phyloP scores from a whole-genome alignment of 1,140 invertebrate species.

The Drosophila mauritiana region DNA sequence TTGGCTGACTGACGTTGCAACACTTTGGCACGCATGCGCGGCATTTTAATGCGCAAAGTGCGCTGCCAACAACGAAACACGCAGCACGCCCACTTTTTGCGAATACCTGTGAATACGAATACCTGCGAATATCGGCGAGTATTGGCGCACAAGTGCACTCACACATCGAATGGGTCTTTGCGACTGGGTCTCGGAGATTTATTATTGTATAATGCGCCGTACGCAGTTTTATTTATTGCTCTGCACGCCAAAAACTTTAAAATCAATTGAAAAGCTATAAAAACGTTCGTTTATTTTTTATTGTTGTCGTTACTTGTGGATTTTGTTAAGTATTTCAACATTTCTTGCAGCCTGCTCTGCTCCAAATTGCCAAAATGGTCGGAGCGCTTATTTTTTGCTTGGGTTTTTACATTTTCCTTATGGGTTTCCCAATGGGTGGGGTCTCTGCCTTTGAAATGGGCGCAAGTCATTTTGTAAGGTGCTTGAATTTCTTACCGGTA shows the following conservation, averaged over 20 bases:
- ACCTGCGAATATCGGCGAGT: constrained; percentile 7
- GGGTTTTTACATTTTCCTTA: constrained; percentile 20
- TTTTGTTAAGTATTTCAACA: constrained; percentile 80
- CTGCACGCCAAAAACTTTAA: constrained; percentile 66
- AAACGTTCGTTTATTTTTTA: constrained; percentile 77
- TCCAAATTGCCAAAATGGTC: constrained; percentile 76
- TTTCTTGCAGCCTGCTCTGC: constrained; percentile 69
- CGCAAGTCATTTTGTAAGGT: constrained; percentile 9
- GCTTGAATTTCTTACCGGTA: neutral
- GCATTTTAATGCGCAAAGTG: constrained; percentile 80
- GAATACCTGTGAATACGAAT: constrained; percentile 18
- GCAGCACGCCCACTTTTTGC: constrained; percentile 76
- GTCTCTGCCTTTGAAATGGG: constrained; percentile 45
- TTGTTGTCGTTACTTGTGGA: constrained; percentile 71
- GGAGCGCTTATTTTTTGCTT: constrained; percentile 26
- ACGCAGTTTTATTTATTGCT: constrained; percentile 79
- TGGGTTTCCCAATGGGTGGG: constrained; percentile 66
- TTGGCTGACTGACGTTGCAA: constrained; percentile 58
- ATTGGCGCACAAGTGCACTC: neutral
- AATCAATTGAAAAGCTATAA: constrained; percentile 81
- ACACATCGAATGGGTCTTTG: constrained; percentile 5
- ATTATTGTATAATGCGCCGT: constrained; percentile 77
- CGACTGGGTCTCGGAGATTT: constrained; percentile 62
- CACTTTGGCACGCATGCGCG: constrained; percentile 77
- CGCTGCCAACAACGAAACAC: constrained; percentile 67